Base-by-base conservation (phyloP, 2,797 vertebrate species). In the Peromyscus aztecus region DNA sequence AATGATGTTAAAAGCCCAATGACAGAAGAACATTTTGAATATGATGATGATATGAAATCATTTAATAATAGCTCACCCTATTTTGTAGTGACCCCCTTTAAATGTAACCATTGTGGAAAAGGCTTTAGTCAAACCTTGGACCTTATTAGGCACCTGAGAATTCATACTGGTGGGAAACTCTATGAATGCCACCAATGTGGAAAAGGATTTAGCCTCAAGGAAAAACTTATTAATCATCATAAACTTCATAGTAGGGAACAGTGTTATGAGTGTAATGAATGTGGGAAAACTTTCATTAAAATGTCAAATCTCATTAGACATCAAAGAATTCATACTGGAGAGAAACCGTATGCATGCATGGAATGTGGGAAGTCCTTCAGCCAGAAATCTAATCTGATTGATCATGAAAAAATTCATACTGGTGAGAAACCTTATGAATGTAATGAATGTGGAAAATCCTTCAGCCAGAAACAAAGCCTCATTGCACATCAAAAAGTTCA, bases 291-390 rank as follows among this genome's bases (percentile, higher is more conserved):
- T 85, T 98, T 98, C 89, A 98, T 97, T 96, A 97, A 97, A 94
- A 97, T 97, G 95, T 98, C 98, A 80, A 98, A 98, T 90, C 97
- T 98, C 84, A 96, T 97, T 81, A 96, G 97, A 92, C 98, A 98
- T 96, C 97, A 98, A 89, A 96, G 95, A 95, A 97, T 97, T 69
- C 97, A 98, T 71, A 97, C 97, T 34, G 97, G 97, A 49, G 97
- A 98, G 77, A 98, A 97, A 95, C 97, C 97, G 3, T 97, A 97
- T 95, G 52, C 88, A 87, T 98, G 98, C 93, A 96, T 93, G 6
- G 89, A 98, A 37, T 98, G 98, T 96, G 97, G 96, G 4, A 98
- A 98, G 96, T 96, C 97, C 46, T 98, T 98, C 67, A 97, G 97
- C 63, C 97, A 98, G 92, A 98, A 97, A 46, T 98, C 97, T 43